Evolutionary conservation across 1,140 invertebrate species (phyloP).

Genomic region (Aporrectodea caliginosa): DNA sequence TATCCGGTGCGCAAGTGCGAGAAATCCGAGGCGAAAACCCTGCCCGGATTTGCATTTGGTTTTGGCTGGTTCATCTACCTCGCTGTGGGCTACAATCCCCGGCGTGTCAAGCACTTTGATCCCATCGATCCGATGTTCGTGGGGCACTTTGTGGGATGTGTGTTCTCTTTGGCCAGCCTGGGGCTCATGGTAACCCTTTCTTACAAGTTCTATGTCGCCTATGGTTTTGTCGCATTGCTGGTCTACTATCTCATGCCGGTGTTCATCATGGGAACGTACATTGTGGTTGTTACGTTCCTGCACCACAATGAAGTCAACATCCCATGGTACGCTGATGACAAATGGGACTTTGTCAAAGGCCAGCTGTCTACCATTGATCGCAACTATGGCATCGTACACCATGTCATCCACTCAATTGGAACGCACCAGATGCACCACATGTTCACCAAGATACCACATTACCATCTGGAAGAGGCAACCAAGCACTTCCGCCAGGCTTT

Average conservation of each 20-base stretch:
- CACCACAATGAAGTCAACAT: conserved; percentile 47
- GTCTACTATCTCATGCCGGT: conserved; percentile 49
- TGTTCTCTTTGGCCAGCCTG: conserved; percentile 38
- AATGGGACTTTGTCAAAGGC: conserved; percentile 48
- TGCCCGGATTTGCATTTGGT: conserved; percentile 33
- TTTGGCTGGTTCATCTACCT: conserved; percentile 35
- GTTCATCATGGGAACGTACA: conserved; percentile 43
- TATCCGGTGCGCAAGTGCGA: conserved; percentile 30
- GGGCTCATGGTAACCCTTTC: conserved; percentile 34
- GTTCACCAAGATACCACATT: conserved; percentile 52
- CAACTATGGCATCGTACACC: conserved; percentile 49
- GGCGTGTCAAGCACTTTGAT: conserved; percentile 32
- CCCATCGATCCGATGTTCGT: conserved; percentile 23
- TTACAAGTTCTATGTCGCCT: conserved; percentile 28
- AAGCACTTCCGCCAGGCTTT: conserved; percentile 30
- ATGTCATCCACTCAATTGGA: conserved; percentile 47
- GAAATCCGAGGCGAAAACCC: background rate
- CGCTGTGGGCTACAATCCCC: conserved; percentile 25
- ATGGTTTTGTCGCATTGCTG: conserved; percentile 32
- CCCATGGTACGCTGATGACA: conserved; percentile 44
- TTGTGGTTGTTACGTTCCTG: conserved; percentile 50
- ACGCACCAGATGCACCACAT: conserved; percentile 52
- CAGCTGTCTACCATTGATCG: conserved; percentile 53
- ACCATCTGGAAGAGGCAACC: conserved; percentile 49
- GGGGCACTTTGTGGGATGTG: conserved; percentile 23